Conservation (phyloP, 2,888 invertebrate genomes). For the Caenorhabditis sp. region DNA sequence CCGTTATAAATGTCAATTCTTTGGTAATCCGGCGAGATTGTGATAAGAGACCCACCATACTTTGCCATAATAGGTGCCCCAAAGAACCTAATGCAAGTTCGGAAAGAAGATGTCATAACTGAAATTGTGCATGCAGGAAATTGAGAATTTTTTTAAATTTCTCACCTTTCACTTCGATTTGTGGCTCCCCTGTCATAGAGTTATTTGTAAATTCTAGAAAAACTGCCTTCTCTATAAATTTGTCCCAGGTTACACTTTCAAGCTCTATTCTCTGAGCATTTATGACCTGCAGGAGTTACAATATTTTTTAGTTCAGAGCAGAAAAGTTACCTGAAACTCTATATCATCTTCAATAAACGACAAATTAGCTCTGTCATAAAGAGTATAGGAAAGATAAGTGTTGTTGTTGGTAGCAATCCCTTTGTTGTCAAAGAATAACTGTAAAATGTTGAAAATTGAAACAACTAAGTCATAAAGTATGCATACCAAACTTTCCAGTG, state of each 20-base stretch:
- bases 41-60: too few species aligned
- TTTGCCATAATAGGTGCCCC: too few species aligned
- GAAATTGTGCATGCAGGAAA: too few species aligned
- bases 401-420: constrained; percentile 45
- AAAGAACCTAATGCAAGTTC: too few species aligned
- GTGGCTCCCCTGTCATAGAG: neutral
- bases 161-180: neutral
- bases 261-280: neutral
- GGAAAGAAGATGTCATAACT: too few species aligned
- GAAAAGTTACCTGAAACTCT: constrained; percentile 43
- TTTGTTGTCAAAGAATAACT: constrained; percentile 51
- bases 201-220: neutral
- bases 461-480: neutral
- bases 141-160: too few species aligned
- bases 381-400: constrained; percentile 34
- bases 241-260: neutral
- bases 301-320: neutral
- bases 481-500: constrained; percentile 36
- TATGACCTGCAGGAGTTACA: constrained; percentile 2
- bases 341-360: constrained; percentile 51
- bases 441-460: neutral
- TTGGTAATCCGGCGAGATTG: too few species aligned
- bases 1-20: neutral
- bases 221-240: neutral
- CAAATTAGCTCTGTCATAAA: constrained; percentile 57